A percentile compares a stretch with the other conserved stretches of the same genome.
phyloP scores from a whole-genome alignment of 2,113 vertebrate genomes.

The Speoplatyrhinus poulsoni region DNA sequence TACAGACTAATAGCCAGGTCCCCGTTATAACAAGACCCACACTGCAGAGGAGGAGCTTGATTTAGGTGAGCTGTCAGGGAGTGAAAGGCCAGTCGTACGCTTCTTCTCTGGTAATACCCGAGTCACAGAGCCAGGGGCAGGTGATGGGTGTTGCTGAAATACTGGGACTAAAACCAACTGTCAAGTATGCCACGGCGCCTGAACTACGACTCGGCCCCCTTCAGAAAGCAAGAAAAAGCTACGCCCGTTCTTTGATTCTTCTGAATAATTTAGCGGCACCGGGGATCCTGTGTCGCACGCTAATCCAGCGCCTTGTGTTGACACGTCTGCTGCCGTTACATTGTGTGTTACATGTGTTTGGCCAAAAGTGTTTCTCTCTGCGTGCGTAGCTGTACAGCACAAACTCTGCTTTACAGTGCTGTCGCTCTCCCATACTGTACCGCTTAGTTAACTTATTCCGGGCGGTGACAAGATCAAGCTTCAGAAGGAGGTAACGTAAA shows the following conservation, averaged over 20 bases:
- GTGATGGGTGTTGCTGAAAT: constrained; percentile 25
- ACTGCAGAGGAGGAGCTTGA: constrained; percentile 74
- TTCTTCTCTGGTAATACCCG: constrained; percentile 39
- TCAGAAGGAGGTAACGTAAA: neutral
- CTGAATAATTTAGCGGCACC: constrained; percentile 52
- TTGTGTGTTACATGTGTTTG: no score
- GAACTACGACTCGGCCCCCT: constrained; percentile 20
- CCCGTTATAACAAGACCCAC: constrained; percentile 65
- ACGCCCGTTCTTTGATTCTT: constrained; percentile 39
- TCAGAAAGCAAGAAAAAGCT: constrained; percentile 14
- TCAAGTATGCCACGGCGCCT: constrained; percentile 31
- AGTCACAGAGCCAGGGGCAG: constrained; percentile 7
- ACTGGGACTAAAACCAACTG: constrained; percentile 43
- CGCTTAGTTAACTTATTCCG: no score
- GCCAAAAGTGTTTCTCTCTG: no score
- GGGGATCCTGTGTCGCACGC: constrained; percentile 19
- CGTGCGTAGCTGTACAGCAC: no score
- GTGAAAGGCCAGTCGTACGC: constrained; percentile 40
- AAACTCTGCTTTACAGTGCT: no score
- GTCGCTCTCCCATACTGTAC: no score
- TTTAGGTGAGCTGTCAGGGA: constrained; percentile 66
- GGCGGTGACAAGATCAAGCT: no score
- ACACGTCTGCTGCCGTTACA: neutral
- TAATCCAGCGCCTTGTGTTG: neutral
- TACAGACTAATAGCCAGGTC: constrained; percentile 63